Evolutionary conservation across 2,888 invertebrate species (phyloP), one percentile per base, ranked within the genome.

Genomic region (Mimachlamys varia): DNA sequence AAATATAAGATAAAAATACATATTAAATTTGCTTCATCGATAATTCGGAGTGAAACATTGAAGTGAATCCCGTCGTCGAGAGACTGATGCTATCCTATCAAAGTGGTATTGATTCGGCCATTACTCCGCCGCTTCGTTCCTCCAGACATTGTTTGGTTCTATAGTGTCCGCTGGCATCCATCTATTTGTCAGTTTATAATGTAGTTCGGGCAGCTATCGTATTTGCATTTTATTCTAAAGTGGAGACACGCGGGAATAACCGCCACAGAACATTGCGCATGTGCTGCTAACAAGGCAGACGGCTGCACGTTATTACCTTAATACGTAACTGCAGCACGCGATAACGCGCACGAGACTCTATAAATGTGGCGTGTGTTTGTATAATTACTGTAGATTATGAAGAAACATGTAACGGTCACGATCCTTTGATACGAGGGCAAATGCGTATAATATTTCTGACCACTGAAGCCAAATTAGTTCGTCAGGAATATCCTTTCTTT

Each of bases 141-240:
- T 76, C 76, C 33, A 76, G 76, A 76, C 76, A 33, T 27, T 27
- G 33, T 13, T 10, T 76, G 27, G 33, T 76, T 76, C 27, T 10
- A 13, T 12, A 33, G 76, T 27, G 0, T 27, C 27, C 33, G 33
- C 76, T 33, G 76, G 12, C 4, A 33, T 33, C 33, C 33, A 2
- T 33, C 27, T 33, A 76, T 76, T 76, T 76, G 76, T 76, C 76
- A 76, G 27, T 12, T 2, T 27, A 33, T 76, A 76, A 76, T 76
- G 27, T 4, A 22, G 33, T 76, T 33, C 76, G 33, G 76, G 27
- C 58, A 58, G 15, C 33, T 33, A 76, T 76, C 27, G 58, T 33
- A 27, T 76, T 76, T 76, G 76, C 76, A 76, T 76, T 76, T 76
- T 33, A 33, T 76, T 76, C 33, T 76, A 76, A 76, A 76, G 76